These are phyloP conservation scores for Zeuzera pyrina DNA, from an alignment of 2,888 invertebrate genomes.

Conservation along the genomic window DNA sequence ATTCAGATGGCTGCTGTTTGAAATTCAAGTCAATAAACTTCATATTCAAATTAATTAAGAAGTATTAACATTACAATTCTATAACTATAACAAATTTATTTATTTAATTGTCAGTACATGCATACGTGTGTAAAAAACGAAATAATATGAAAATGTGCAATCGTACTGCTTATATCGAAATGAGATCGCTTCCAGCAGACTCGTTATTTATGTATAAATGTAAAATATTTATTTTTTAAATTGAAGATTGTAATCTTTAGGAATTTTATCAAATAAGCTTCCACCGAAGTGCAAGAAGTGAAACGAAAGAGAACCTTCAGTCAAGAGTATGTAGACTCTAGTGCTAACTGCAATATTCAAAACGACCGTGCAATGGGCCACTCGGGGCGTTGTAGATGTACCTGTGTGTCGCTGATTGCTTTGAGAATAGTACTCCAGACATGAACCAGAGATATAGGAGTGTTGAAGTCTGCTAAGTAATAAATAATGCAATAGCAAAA, in stretches of 20 bases:
- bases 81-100: too few species aligned
- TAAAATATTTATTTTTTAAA: too few species aligned
- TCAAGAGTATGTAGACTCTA: too few species aligned
- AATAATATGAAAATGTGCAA: too few species aligned
- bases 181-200: too few species aligned
- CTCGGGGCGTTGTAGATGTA: conserved; percentile 42
- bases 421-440: conserved; percentile 41
- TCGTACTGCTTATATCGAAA: too few species aligned
- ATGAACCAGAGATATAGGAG: conserved; percentile 38
- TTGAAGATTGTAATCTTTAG: too few species aligned
- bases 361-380: conserved; percentile 44
- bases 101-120: too few species aligned
- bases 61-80: too few species aligned
- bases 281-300: neutral
- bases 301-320: neutral
- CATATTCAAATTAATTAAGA: too few species aligned
- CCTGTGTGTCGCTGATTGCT: conserved; percentile 56
- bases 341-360: conserved; percentile 61
- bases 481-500: too few species aligned
- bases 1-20: conserved; percentile 59
- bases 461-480: conserved; percentile 22
- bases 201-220: too few species aligned
- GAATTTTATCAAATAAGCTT: conserved; percentile 1
- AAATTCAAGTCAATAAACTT: conserved; percentile 47
- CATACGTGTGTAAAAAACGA: neutral